A percentile compares a stretch with the other conserved stretches of the same genome.
phyloP scores from a whole-genome alignment of 2,888 invertebrate species.

The Drosophila fungiperda region DNA sequence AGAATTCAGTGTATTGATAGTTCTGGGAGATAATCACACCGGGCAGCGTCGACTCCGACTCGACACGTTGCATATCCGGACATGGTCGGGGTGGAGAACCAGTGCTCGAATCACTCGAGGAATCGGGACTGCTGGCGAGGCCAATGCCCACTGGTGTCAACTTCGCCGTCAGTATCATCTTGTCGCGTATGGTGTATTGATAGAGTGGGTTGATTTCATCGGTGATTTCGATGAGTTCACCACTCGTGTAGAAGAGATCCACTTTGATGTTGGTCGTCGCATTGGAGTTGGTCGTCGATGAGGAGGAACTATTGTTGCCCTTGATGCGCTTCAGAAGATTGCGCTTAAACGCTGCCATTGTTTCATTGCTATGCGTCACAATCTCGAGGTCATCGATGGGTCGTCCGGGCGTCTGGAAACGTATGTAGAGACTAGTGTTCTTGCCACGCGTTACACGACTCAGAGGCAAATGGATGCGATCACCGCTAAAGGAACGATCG shows the following conservation, averaged over 20 bases:
- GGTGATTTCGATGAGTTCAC: conserved; percentile 93
- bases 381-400: conserved; percentile 96
- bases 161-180: conserved; percentile 94
- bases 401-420: conserved; percentile 94
- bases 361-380: conserved; percentile 97
- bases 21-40: conserved; percentile 96
- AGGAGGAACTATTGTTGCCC: conserved; percentile 85
- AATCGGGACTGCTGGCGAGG: conserved; percentile 93
- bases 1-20: conserved; percentile 91
- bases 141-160: conserved; percentile 90
- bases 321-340: conserved; percentile 88
- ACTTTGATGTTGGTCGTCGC: conserved; percentile 90
- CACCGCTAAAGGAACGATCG: conserved; percentile 94
- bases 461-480: conserved; percentile 94
- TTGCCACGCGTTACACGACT: conserved; percentile 95
- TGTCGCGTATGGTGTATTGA: conserved; percentile 89
- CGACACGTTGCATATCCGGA: conserved; percentile 90
- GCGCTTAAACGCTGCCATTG: conserved; percentile 93
- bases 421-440: conserved; percentile 93
- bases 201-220: conserved; percentile 95
- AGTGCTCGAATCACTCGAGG: conserved; percentile 97
- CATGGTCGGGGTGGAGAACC: conserved; percentile 95
- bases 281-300: conserved; percentile 85
- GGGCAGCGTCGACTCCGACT: conserved; percentile 95
- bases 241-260: conserved; percentile 93